Evolutionary conservation across 2,113 vertebrate species (phyloP), one percentile per base, ranked within the genome.

Genomic region (Numida meleagris): DNA sequence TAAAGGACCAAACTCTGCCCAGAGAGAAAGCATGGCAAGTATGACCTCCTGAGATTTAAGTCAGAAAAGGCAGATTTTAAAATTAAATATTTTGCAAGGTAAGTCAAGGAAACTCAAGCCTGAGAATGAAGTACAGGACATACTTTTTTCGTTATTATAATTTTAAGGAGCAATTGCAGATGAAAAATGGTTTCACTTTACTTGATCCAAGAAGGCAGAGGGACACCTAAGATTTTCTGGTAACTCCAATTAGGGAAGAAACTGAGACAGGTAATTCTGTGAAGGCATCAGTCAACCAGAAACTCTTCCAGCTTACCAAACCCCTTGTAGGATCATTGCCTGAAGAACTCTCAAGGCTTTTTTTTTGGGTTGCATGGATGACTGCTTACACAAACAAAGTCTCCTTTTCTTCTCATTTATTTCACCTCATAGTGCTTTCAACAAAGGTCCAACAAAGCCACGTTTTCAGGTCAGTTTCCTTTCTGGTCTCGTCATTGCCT

Each of bases 1-100:
- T 79, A 51, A 19, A 59, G 80, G 66, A 90, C 48, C 86, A 93
- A 79, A 81, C 40, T 48, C 36, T 5, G 90, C 92, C 79, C 73
- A 63, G 63, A 88, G 88, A 68, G 72, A 75, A 29, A 93, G 80
- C 58, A 36, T 48, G 61, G 68, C 25, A 90, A 82, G 92, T 29
- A 55, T 23, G 50, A 91, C 33, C 9, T 3, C 59, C 58, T 82
- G 48, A 85, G 62, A 94, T 79, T 71, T 63, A 73, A 76, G 58
- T 62, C 70, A 88, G 71, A 66, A 89, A 88, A 92, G 53, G 66
- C 34, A 79, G 25, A 55, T 85, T 93, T 94, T 79, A 27, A 58
- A 77, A 80, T 70, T 82, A 55, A 77, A 59, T 63, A 14, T 71
- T 50, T n/a, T 89, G 55, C 42, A 66, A 66, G 29, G 43, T 73